Base-by-base conservation (phyloP, 2,797 vertebrate species). In the Loris lydekkerianus region DNA sequence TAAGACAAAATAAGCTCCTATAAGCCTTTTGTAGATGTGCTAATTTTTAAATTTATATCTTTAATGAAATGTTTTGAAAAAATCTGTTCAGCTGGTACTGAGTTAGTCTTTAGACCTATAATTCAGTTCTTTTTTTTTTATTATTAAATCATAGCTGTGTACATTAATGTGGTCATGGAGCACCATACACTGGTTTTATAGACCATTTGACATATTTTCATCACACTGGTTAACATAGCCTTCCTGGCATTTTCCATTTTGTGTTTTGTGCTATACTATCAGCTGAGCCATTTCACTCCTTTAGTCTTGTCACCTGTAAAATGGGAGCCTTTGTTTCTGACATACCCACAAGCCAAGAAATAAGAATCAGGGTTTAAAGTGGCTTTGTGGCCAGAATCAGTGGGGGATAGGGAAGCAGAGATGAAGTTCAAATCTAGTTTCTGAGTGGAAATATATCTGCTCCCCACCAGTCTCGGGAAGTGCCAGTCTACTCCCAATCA, bases 21-120 rank as follows among this genome's bases (percentile, higher is more conserved):
- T 0, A 89, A 85, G 27, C 29, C 76, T 86, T 85, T 83, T 89
- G 13, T 93, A 86, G 49, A 83, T 91, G 7, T 46, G 20, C 49
- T 96, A 73, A 58, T 94, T 91, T 94, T 86, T 93, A 96, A 76
- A 87, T 49, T 81, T 95, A 49, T 88, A 63, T 95, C 82, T 11
- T 97, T 94, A 73, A 60, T 72, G 80, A 94, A 94, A 69, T 67
- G 53, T 86, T 93, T 94, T 94, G 40, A 76, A 95, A 95, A 89
- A 82, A 78, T 69, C 63, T 96, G n/a, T 93, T 96, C 31, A 20
- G 46, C 34, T 83, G 73, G 56, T 23, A 60, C 43, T 94, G 56
- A 94, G 34, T 85, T 94, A 60, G 43, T 92, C 83, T 94, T 89
- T 56, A 96, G 25, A 80, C 13, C 61, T 93, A 70, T 4, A 90